Conservation (phyloP, 2,113 vertebrate species). For the Etheostoma cragini region DNA sequence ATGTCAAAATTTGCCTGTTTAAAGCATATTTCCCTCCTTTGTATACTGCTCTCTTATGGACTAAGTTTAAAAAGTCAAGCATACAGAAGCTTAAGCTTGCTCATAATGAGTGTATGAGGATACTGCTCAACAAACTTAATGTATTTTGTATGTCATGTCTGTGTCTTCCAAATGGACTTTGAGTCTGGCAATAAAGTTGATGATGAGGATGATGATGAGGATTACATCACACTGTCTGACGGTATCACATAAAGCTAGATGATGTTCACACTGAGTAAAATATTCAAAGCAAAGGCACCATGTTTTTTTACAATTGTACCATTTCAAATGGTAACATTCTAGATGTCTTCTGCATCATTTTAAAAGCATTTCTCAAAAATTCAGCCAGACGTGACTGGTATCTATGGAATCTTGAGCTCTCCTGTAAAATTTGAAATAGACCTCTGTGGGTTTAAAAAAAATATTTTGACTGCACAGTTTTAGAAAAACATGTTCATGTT, state of each 20-base stretch:
- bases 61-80: too few species aligned
- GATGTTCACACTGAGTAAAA: background rate
- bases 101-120: too few species aligned
- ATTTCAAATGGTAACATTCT: background rate
- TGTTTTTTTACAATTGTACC: background rate
- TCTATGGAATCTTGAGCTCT: background rate
- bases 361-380: background rate
- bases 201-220: too few species aligned
- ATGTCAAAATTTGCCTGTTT: too few species aligned
- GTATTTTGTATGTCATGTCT: too few species aligned
- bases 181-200: too few species aligned
- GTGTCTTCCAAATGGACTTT: too few species aligned
- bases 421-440: background rate
- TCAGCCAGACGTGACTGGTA: background rate
- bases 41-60: too few species aligned
- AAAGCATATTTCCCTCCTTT: too few species aligned
- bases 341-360: background rate
- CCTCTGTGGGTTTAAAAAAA: background rate
- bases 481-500: background rate
- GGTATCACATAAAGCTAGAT: background rate
- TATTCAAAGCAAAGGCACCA: background rate
- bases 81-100: too few species aligned
- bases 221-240: background rate
- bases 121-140: too few species aligned
- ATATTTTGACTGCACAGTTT: background rate